Evolutionary conservation across 2,888 invertebrate genomes (phyloP).

Genomic region (Epinotia brunnichana): DNA sequence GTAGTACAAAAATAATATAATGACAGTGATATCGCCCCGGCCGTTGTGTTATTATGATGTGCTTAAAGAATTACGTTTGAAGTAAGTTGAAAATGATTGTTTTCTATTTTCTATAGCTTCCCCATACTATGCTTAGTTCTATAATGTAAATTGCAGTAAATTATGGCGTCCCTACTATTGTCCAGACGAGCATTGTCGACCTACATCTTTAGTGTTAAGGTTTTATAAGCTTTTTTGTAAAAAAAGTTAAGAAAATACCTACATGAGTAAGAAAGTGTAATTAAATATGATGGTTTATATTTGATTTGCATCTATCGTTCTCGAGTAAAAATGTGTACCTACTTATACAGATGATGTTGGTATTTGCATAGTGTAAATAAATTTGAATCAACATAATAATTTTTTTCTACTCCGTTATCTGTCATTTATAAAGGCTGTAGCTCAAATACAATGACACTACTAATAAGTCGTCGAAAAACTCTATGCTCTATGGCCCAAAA

Average conservation of each 20-base stretch:
- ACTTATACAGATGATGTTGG: background rate
- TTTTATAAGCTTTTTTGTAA: background rate
- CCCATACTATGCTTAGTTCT: background rate
- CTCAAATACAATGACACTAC: no score
- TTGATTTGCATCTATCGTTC: no score
- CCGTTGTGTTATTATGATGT: conserved; percentile 54
- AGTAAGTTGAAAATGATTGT: conserved; percentile 56
- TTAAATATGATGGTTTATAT: no score
- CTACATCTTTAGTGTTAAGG: background rate
- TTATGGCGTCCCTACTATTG: background rate
- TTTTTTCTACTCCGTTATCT: no score
- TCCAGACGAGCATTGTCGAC: background rate
- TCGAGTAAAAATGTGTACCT: background rate
- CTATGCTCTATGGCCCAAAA: no score
- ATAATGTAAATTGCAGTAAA: background rate
- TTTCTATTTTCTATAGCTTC: conserved; percentile 45
- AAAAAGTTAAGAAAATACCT: no score
- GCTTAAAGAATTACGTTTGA: conserved; percentile 48
- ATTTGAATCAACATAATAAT: no score
- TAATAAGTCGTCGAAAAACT: no score
- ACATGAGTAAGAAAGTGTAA: background rate
- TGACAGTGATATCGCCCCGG: conserved; percentile 59
- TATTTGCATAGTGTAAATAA: background rate
- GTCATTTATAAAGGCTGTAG: no score
- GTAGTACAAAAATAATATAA: conserved; percentile 63